Conservation (phyloP, 2,888 invertebrate species). For the Philereme vetulata region DNA sequence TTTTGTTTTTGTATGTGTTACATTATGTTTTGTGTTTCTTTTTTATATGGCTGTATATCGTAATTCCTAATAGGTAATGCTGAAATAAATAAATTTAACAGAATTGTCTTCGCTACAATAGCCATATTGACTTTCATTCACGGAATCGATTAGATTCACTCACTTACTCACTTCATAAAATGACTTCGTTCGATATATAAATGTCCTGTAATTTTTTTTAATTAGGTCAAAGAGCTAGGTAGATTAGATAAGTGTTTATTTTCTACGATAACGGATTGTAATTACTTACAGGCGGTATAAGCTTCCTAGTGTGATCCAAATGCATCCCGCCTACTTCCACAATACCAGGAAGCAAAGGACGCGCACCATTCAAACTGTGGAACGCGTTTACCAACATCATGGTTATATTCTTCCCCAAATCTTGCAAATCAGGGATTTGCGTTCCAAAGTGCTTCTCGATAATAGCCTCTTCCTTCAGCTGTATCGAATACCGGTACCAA, state of each 20-base stretch:
- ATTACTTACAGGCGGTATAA: slow-evolving; percentile 73
- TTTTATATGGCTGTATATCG: too few relatives aligned
- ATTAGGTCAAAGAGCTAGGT: not conserved
- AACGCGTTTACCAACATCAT: slow-evolving; percentile 85
- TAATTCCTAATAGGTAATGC: too few relatives aligned
- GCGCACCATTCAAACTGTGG: slow-evolving; percentile 82
- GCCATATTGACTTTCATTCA: too few relatives aligned
- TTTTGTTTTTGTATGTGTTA: too few relatives aligned
- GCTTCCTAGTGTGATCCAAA: slow-evolving; percentile 63
- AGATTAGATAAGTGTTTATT: not conserved
- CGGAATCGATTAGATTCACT: not conserved
- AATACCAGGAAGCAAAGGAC: slow-evolving; percentile 81
- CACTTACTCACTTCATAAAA: not conserved
- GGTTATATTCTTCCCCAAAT: slow-evolving; percentile 78
- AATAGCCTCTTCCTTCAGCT: slow-evolving; percentile 62
- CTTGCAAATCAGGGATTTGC: slow-evolving; percentile 76
- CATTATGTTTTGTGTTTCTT: too few relatives aligned
- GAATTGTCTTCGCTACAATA: too few relatives aligned
- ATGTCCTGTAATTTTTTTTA: not conserved
- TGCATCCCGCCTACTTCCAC: slow-evolving; percentile 87
- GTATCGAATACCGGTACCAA: slow-evolving; percentile 63
- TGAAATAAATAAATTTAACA: too few relatives aligned
- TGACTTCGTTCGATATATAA: not conserved
- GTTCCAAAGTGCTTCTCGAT: slow-evolving; percentile 74
- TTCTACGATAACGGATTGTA: not conserved